These are phyloP conservation scores for Lithophane semibrunnea DNA, from an alignment of 2,888 invertebrate species.

Conservation along the genomic window DNA sequence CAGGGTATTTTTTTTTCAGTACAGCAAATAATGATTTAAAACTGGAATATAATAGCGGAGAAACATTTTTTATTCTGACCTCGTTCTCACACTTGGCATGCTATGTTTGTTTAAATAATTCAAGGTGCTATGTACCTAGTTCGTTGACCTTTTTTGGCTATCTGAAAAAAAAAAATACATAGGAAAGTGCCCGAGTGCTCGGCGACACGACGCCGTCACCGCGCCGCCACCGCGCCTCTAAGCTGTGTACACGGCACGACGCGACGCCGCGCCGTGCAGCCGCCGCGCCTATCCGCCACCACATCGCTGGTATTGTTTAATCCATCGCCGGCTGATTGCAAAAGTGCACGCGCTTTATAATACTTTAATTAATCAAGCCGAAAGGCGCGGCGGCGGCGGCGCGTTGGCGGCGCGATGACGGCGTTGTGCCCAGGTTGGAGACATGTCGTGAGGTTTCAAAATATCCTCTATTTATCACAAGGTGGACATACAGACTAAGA, in stretches of 20 bases:
- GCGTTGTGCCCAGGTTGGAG: constrained; percentile 3
- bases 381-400: no score
- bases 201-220: no score
- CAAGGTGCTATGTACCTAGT: constrained; percentile 52
- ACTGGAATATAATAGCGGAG: constrained; percentile 39
- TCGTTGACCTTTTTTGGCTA: constrained; percentile 44
- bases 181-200: not conserved
- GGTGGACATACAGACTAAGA: not conserved
- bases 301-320: no score
- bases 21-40: constrained; percentile 40
- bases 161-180: constrained; percentile 18
- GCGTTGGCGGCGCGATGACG: no score
- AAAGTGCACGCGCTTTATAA: no score
- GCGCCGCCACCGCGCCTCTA: no score
- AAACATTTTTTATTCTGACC: constrained; percentile 48
- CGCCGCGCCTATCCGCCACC: no score
- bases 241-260: no score
- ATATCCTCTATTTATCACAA: not conserved
- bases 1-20: constrained; percentile 12
- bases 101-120: constrained; percentile 57
- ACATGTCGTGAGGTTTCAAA: not conserved
- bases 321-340: no score
- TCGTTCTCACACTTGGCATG: constrained; percentile 52
- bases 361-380: no score
- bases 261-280: no score